These are phyloP conservation scores for Eulemur albifrons DNA, from an alignment of 2,797 vertebrate species.

Conservation along the genomic window DNA sequence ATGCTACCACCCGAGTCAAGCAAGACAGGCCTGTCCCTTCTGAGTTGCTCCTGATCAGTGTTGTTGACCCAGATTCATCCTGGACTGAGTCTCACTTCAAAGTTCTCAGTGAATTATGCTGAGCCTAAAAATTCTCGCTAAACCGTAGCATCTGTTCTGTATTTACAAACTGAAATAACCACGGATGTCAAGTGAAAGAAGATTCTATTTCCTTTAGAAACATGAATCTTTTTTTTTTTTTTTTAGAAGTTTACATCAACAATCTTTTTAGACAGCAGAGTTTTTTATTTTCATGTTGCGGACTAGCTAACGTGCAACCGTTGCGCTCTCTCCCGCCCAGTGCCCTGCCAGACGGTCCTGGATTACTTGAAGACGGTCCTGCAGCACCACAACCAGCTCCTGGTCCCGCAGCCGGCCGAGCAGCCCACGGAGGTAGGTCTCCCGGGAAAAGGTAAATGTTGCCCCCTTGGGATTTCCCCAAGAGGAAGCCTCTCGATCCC, in stretches of 20 bases:
- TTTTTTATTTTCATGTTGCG: conserved; percentile 11
- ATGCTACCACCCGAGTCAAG: conserved; percentile 39
- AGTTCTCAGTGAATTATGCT: conserved; percentile 48
- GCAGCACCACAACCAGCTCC: conserved; percentile 96
- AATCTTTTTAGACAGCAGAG: conserved; percentile 55
- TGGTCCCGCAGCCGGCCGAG: conserved; percentile 91
- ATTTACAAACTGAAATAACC: conserved; percentile 72
- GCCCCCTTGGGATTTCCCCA: not conserved
- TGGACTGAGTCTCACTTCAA: conserved; percentile 63
- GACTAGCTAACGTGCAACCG: not conserved
- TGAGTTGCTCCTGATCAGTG: not conserved
- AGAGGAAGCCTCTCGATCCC: not conserved
- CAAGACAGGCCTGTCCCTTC: conserved; percentile 4
- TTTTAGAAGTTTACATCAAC: conserved; percentile 29
- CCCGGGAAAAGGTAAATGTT: not conserved
- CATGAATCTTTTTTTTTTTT: conserved; percentile 21
- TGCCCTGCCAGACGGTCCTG: conserved; percentile 96
- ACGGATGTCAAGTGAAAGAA: conserved; percentile 67
- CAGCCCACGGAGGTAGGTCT: conserved; percentile 93
- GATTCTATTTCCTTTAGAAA: conserved; percentile 69
- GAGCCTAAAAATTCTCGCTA: conserved; percentile 57
- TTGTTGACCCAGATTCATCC: conserved; percentile 72
- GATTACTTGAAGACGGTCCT: conserved; percentile 97
- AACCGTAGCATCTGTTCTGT: not conserved
- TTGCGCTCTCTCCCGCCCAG: conserved; percentile 84